Base-by-base conservation (phyloP, 2,797 vertebrate genomes). In the Apodemus agrarius region DNA sequence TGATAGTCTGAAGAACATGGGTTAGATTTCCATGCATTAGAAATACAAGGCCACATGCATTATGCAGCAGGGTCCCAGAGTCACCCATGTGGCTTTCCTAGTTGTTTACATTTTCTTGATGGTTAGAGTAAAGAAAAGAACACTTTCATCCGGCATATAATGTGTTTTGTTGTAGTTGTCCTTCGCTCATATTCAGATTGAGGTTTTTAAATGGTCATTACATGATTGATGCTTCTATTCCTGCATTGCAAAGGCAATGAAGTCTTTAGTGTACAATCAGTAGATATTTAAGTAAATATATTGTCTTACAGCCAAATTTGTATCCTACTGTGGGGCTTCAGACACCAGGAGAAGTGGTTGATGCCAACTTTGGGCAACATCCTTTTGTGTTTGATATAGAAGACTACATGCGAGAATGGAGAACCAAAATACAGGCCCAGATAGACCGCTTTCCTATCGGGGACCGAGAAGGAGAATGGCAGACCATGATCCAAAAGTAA, bases 361-460 rank as follows among this genome's bases (percentile, higher is more conserved):
- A 99, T 98, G 99, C 99, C 95, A 99, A 99, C 98, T 99, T 99
- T 98, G 99, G 99, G 92, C 99, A 99, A 61, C 99, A 99, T 95
- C 99, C 99, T 26, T 99, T 99, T 94, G 99, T 99, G 57, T 99
- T 99, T 98, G 99, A 99, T 92, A 99, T 99, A 97, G 99, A 99
- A 98, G 99, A 99, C 96, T 99, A 99, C 67, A 99, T 99, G 98
- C 96, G 99, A 31, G 99, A 99, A 86, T 99, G 99, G 99, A 99
- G 99, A 98, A 98, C 98, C 93, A 99, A 99, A 98, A 99, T 98
- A 96, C 99, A 99, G 97, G 99, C 99, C 1, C 99, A 99, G 96
- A 99, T 99, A 96, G 99, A 99, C 97, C 98, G 99, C 97, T 99
- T 99, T 98, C 99, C 99, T 0, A 97, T 98, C 78, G 99, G 99